Evolutionary conservation across 53 echinoderm and acorn worm species (phyloP).

Genomic region (Apostichopus leukothele): DNA sequence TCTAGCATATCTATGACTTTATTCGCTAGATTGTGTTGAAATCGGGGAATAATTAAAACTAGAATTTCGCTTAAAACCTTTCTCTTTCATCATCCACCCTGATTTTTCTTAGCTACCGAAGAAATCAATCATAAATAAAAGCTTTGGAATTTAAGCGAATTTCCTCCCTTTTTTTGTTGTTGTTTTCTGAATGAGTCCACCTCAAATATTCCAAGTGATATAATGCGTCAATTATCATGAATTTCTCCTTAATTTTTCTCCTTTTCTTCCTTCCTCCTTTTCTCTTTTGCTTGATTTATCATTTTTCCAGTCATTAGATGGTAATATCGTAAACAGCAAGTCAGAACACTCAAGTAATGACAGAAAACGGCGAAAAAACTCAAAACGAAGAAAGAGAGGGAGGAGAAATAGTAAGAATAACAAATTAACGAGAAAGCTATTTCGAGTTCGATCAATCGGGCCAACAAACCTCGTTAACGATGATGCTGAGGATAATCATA

Average conservation of each 20-base stretch:
- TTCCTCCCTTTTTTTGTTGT: too few relatives aligned
- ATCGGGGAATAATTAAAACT: too few relatives aligned
- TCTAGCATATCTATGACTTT: too few relatives aligned
- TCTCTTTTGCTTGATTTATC: neutral
- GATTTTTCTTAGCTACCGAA: too few relatives aligned
- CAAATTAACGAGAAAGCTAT: neutral
- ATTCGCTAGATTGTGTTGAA: too few relatives aligned
- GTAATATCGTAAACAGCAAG: neutral
- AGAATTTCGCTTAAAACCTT: too few relatives aligned
- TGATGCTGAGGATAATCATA: neutral
- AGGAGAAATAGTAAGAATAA: neutral
- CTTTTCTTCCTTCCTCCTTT: neutral
- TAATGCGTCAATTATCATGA: neutral
- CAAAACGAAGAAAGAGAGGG: neutral
- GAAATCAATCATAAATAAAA: too few relatives aligned
- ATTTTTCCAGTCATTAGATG: neutral
- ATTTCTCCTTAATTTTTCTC: neutral
- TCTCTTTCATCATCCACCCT: too few relatives aligned
- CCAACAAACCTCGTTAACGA: neutral
- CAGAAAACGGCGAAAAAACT: neutral
- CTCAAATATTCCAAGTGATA: too few relatives aligned
- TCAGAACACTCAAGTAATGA: neutral
- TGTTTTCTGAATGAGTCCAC: too few relatives aligned
- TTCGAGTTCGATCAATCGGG: conserved; percentile 1
- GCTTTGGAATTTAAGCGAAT: too few relatives aligned